Evolutionary conservation across 35 echinoderm and acorn worm genomes (phyloP).

Genomic region (Patiria miniata): DNA sequence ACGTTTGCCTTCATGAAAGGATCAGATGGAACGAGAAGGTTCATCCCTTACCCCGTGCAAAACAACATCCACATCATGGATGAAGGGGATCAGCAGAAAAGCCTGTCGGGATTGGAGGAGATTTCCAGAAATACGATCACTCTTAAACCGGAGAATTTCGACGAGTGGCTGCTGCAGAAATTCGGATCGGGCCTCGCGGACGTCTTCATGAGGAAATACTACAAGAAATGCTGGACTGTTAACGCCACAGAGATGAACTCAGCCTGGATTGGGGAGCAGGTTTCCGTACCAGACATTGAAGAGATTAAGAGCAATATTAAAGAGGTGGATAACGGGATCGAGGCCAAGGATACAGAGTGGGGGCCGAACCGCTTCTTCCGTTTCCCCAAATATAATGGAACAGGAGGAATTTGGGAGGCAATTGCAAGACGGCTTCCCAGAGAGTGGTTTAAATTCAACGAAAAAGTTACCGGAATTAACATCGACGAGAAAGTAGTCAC

Average conservation of each 20-base stretch:
- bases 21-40: slow-evolving; percentile 21
- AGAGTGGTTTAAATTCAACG: slow-evolving; percentile 43
- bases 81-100: slow-evolving; percentile 25
- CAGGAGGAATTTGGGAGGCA: slow-evolving; percentile 38
- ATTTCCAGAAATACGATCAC: background rate
- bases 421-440: slow-evolving; percentile 18
- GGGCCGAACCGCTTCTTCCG: slow-evolving; percentile 37
- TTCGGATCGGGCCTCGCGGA: slow-evolving; percentile 33
- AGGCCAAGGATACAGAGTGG: background rate
- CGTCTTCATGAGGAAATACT: slow-evolving; percentile 57
- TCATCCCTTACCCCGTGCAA: slow-evolving; percentile 45
- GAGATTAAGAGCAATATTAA: background rate
- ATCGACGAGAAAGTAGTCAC: background rate
- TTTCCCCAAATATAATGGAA: slow-evolving; percentile 48
- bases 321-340: background rate
- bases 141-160: slow-evolving; percentile 31
- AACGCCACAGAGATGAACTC: slow-evolving; percentile 39
- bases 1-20: slow-evolving; percentile 55
- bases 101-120: slow-evolving; percentile 36
- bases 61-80: slow-evolving; percentile 45
- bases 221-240: slow-evolving; percentile 49
- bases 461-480: background rate
- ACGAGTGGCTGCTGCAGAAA: slow-evolving; percentile 38
- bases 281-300: slow-evolving; percentile 43
- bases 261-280: slow-evolving; percentile 30